These are phyloP conservation scores for Mesorhabditis sp. DNA, from an alignment of 2,888 invertebrate species.

Conservation along the genomic window DNA sequence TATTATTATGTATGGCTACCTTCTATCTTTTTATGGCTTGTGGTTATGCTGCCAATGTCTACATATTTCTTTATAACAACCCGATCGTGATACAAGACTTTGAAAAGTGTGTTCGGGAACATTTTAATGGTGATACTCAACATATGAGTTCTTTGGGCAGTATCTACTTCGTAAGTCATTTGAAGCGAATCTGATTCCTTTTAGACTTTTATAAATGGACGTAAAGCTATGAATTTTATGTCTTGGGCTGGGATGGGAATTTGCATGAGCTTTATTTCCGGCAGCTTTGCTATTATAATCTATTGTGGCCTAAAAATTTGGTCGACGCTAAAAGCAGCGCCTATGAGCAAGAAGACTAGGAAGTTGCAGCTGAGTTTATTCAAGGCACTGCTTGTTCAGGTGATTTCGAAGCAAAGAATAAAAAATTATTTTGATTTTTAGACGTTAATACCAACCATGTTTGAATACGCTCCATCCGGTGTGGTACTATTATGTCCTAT, in stretches of 20 bases:
- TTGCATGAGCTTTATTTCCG: neutral
- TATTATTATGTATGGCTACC: neutral
- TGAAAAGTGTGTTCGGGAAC: neutral
- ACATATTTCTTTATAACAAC: slow-evolving; percentile 1
- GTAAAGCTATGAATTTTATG: neutral
- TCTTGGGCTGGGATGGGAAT: neutral
- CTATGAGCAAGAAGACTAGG: neutral
- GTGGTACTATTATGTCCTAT: neutral
- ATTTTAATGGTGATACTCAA: neutral
- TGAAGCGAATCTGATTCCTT: neutral
- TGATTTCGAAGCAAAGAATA: neutral
- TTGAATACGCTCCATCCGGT: neutral
- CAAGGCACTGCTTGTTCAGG: neutral
- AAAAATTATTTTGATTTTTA: neutral
- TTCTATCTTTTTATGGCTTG: neutral
- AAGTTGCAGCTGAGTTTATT: slow-evolving; percentile 2
- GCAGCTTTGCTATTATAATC: neutral
- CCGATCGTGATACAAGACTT: neutral
- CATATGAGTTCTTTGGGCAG: neutral
- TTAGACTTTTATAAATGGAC: neutral
- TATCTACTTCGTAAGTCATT: neutral
- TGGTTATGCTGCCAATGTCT: neutral
- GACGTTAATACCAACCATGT: neutral
- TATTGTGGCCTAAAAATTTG: neutral
- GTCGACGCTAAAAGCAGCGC: neutral